Evolutionary conservation across 2,888 invertebrate genomes (phyloP), one percentile per base, ranked within the genome.

Genomic region (Notodonta dromedarius): DNA sequence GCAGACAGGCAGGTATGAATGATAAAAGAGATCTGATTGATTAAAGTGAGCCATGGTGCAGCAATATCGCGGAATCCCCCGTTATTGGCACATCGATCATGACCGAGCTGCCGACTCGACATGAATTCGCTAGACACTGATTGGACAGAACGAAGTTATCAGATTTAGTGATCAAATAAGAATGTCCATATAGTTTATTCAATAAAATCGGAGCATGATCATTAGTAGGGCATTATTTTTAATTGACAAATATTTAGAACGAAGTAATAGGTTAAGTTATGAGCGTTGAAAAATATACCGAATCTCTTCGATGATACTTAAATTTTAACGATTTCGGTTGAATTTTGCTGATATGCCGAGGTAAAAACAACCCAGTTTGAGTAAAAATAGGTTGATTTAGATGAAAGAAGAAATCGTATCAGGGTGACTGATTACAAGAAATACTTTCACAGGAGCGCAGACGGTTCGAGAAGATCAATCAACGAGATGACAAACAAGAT

Each of bases 361-460:
- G 35, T 7, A 35, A 35, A 35, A 35, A 35, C 7, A 35, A 35
- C 35, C 35, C 4, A n/a, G 46, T 46, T n/a, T n/a, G 13, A 46
- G 46, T 46, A 46, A 46, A 46, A 46, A 46, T 11, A n/a, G 11
- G n/a, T 9, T 12, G 1, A 3, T 46, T 46, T 13, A 13, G 44
- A 46, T 44, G 44, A 44, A 44, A 44, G 44, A 46, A 62, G 60
- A 65, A 67, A 70, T 59, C 75, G 63, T 64, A 72, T 65, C 59
- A 62, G 62, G 64, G 67, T 69, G 76, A 68, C 68, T 62, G 76
- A 71, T 73, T 71, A 66, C 66, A 67, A 65, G 62, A 71, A 76
- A 70, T 62, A 65, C 69, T 65, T 67, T 14, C 63, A 58, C 53
- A 58, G 61, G 59, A 59, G 52, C 58, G 40, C 46, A 24, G 54